Conservation (phyloP, 2,888 invertebrate species). For the Pollenia angustigena region DNA sequence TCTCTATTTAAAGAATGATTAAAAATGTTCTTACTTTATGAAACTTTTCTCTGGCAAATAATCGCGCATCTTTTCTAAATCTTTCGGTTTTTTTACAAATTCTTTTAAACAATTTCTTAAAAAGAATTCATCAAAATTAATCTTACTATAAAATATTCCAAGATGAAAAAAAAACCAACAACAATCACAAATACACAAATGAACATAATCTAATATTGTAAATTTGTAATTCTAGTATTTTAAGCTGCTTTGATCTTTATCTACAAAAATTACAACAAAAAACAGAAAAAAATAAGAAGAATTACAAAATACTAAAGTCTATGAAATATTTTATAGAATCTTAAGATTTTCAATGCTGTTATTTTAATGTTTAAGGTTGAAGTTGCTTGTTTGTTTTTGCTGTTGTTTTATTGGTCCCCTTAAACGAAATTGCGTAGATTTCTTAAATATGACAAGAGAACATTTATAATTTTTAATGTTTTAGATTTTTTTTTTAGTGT, state of each 20-base stretch:
- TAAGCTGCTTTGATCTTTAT: slow-evolving; percentile 57
- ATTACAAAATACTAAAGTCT: slow-evolving; percentile 11
- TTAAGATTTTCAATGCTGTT: slow-evolving; percentile 23
- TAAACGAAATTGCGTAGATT: slow-evolving; percentile 70
- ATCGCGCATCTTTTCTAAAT: slow-evolving; percentile 12
- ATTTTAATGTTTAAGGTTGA: background rate
- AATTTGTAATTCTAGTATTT: slow-evolving; percentile 55
- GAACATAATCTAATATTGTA: slow-evolving; percentile 42
- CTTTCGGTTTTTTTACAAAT: slow-evolving; percentile 7
- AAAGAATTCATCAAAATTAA: slow-evolving; percentile 60
- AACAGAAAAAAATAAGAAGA: background rate
- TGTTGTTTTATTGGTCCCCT: slow-evolving; percentile 16
- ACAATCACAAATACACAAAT: background rate
- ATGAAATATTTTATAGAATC: slow-evolving; percentile 49
- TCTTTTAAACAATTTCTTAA: slow-evolving; percentile 4
- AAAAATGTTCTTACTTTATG: background rate
- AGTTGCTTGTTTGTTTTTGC: background rate
- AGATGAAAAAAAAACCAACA: background rate
- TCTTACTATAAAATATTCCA: slow-evolving; percentile 21
- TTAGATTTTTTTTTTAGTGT: slow-evolving; percentile 24
- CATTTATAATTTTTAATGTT: slow-evolving; percentile 69
- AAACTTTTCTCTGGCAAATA: background rate
- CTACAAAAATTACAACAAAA: slow-evolving; percentile 57
- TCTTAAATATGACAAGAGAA: slow-evolving; percentile 74
- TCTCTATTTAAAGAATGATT: too few relatives aligned